Base-by-base conservation (phyloP, 2,888 invertebrate species). In the Archips xylosteana region DNA sequence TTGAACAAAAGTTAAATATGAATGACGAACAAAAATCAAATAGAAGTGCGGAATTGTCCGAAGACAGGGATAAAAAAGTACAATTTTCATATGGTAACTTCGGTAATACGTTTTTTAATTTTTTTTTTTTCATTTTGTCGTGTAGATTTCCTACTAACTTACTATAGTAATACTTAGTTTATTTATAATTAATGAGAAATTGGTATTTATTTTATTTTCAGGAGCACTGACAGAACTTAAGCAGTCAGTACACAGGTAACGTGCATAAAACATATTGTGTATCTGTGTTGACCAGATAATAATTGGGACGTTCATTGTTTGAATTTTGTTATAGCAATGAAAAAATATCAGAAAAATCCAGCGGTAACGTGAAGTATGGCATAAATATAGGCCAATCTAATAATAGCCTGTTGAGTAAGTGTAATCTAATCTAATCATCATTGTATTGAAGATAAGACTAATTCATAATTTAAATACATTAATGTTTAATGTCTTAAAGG, bases 31-130 rank as follows among this genome's bases (percentile, higher is more conserved):
- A 62, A 49, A 75, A 59, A 61, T 49, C 73, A 76, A 79, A 79
- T 47, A 78, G 78, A 77, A 79, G 76, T 78, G 80, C 74, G 78
- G 83, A 82, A 76, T 77, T 77, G 73, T 75, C 75, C 67, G 85
- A 87, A 74, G 88, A 85, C 75, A 83, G 78, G 73, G 81, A 82
- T 78, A 88, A 88, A 89, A 89, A 86, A 87, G 89, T 91, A 81
- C 87, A 86, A 83, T 89, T 90, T 88, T 87, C 85, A 82, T 62
- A 82, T 80, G 79, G 80, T 79, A 80, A 83, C 78, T 81, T 85
- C 76, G 92, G 92, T 92, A 92, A 91, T 84, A 78, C 77, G 76
- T 78, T 79, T 74, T 69, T 65, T 39, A 39, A 3, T 3, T 73
- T 80, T 81, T 77, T 75, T 79, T 80, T 80, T 68, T 62, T 77